phyloP scores from a whole-genome alignment of 1,140 invertebrate species.

The Agrypnia vestita region DNA sequence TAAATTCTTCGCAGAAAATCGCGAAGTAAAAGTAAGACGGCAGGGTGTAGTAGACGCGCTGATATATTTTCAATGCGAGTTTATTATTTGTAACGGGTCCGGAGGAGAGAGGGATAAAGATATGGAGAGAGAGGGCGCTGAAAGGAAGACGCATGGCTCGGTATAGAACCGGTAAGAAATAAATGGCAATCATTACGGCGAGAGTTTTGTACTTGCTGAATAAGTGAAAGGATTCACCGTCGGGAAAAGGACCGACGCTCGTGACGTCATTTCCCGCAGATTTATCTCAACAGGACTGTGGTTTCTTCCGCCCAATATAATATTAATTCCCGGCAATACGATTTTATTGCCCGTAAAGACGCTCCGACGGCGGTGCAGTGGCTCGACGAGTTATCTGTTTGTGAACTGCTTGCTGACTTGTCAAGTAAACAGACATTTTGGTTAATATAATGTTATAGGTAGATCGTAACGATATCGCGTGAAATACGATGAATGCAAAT shows the following conservation, averaged over 20 bases:
- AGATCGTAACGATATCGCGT: too few species aligned
- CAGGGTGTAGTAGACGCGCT: not conserved
- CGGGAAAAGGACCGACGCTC: not conserved
- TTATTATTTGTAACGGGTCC: conserved; percentile 34
- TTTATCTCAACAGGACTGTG: not conserved
- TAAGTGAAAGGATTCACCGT: conserved; percentile 22
- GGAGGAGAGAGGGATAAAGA: not conserved
- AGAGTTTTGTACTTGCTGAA: conserved; percentile 24
- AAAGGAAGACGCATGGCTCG: conserved; percentile 32
- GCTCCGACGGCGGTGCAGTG: not conserved
- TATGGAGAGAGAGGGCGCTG: not conserved
- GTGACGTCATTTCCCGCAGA: not conserved
- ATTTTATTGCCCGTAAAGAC: conserved; percentile 29
- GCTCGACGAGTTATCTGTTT: not conserved
- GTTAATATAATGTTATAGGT: not conserved
- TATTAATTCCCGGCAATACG: conserved; percentile 24
- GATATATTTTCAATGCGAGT: conserved; percentile 43
- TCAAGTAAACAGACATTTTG: not conserved
- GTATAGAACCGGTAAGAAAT: conserved; percentile 26
- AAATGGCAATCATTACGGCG: conserved; percentile 25
- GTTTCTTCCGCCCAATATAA: not conserved
- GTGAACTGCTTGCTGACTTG: not conserved
- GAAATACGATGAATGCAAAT: too few species aligned
- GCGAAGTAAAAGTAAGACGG: too few species aligned
- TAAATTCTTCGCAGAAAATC: too few species aligned